These are phyloP conservation scores for Drosophila phalerata DNA, from an alignment of 2,888 invertebrate genomes.

Conservation along the genomic window DNA sequence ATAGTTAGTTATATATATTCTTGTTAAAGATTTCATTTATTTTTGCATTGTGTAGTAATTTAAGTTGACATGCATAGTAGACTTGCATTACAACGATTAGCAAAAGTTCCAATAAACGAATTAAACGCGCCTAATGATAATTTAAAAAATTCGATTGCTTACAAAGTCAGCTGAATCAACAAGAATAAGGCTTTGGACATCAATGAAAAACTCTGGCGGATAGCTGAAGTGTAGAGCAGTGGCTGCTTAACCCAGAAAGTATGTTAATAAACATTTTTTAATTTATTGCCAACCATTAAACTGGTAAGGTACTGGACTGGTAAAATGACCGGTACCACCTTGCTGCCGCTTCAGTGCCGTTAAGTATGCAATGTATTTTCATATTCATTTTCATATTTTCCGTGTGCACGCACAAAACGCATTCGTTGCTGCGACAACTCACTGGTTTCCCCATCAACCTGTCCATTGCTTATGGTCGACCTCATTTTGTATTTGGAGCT, in stretches of 20 bases:
- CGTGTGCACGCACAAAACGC: constrained; percentile 72
- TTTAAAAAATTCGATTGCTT: too few species aligned
- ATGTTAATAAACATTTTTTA: constrained; percentile 75
- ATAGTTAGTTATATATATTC: not conserved
- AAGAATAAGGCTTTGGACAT: too few species aligned
- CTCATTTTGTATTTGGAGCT: constrained; percentile 35
- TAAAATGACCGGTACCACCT: constrained; percentile 12
- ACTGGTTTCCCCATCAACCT: constrained; percentile 13
- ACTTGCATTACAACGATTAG: too few species aligned
- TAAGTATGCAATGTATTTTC: constrained; percentile 54
- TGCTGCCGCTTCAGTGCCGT: constrained; percentile 15
- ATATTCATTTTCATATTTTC: constrained; percentile 41
- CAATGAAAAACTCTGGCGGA: not conserved
- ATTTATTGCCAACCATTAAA: constrained; percentile 66
- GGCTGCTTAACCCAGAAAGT: too few species aligned
- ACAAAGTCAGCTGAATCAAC: not conserved
- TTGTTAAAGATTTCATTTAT: not conserved
- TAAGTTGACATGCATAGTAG: too few species aligned
- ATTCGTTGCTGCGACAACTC: constrained; percentile 63
- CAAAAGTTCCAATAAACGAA: not conserved
- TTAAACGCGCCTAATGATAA: too few species aligned
- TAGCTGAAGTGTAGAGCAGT: not conserved
- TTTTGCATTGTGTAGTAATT: too few species aligned
- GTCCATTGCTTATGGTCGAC: constrained; percentile 26
- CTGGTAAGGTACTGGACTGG: constrained; percentile 52